A percentile compares a stretch with the other conserved stretches of the same genome.
phyloP scores from a whole-genome alignment of 2,797 vertebrate genomes.

The Phrynocephalus guinanensis region DNA sequence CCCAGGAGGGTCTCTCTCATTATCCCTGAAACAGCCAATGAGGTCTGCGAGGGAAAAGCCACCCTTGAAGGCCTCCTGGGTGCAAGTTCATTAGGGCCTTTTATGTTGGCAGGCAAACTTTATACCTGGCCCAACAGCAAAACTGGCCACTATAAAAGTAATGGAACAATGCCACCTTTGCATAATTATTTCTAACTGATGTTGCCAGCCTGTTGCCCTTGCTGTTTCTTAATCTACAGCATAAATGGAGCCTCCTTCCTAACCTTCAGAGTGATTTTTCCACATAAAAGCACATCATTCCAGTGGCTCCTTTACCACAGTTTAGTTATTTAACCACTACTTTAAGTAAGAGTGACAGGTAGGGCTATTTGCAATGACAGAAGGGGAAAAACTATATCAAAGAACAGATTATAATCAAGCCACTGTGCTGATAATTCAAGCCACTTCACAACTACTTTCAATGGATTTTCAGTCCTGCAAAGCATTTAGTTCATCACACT shows the following conservation, averaged over 20 bases:
- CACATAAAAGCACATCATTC: not conserved
- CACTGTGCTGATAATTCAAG: not conserved
- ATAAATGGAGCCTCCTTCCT: not conserved
- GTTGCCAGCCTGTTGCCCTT: conserved; percentile 27
- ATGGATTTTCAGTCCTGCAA: not conserved
- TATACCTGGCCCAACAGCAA: not conserved
- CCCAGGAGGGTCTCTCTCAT: not conserved
- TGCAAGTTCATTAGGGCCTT: not conserved
- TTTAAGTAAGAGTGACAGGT: not conserved
- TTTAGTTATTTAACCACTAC: conserved; percentile 18
- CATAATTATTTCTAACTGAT: conserved; percentile 54
- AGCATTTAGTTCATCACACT: not conserved
- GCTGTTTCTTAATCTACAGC: not conserved
- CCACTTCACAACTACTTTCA: not conserved
- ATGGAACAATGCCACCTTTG: not conserved
- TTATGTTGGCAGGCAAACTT: not conserved
- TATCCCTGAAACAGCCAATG: not conserved
- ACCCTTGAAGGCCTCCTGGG: not conserved
- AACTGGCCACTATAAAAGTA: not conserved
- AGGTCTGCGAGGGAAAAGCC: not conserved
- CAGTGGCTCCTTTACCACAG: not conserved
- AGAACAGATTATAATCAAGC: conserved; percentile 25
- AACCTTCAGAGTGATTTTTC: conserved; percentile 47
- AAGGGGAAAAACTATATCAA: not conserved
- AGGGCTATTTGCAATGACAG: conserved; percentile 17